Evolutionary conservation across 2,113 vertebrate genomes (phyloP).

Genomic region (Calonectris borealis): DNA sequence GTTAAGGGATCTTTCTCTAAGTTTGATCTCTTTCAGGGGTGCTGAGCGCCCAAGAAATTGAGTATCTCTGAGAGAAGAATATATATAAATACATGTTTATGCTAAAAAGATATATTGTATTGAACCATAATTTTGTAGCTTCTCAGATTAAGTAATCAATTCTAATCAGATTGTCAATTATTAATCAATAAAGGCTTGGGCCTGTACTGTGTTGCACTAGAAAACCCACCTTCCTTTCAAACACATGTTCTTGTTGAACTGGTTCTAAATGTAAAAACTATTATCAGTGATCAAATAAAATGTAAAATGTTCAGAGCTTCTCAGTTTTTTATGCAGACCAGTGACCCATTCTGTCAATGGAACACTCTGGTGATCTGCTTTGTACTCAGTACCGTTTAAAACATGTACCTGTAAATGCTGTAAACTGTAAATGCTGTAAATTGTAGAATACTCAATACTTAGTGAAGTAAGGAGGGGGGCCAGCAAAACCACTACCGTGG

Average conservation of each 20-base stretch:
- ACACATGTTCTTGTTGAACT: background rate
- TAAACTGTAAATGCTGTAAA: background rate
- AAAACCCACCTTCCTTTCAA: background rate
- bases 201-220: background rate
- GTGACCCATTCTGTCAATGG: background rate
- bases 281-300: conserved; percentile 12
- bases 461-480: no score
- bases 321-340: background rate
- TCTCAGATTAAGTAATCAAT: background rate
- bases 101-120: background rate
- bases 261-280: background rate
- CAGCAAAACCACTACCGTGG: no score
- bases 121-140: background rate
- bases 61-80: background rate
- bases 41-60: background rate
- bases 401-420: rapidly evolving
- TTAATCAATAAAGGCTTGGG: background rate
- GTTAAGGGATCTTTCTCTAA: background rate
- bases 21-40: background rate
- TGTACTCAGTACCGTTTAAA: background rate
- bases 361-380: background rate
- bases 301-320: background rate
- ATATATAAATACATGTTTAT: background rate
- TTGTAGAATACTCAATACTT: no score
- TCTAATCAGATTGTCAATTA: background rate